Evolutionary conservation across 2,888 invertebrate genomes (phyloP), one percentile per base, ranked within the genome.

Genomic region (Panopea generosa): DNA sequence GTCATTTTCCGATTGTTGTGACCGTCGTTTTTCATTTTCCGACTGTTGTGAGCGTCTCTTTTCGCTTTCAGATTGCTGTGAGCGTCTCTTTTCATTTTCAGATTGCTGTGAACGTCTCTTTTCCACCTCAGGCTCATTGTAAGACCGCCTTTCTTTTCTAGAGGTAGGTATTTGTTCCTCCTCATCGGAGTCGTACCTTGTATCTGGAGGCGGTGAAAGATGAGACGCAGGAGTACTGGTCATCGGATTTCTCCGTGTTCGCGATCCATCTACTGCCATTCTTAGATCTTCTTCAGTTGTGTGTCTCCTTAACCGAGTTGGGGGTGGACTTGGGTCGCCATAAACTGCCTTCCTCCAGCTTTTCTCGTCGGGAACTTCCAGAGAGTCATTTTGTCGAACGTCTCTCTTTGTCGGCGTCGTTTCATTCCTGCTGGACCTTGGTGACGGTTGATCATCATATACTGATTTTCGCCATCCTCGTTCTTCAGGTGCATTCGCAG

Each of bases 331-430:
- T 2, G 84, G 73, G 14, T 89, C 88, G 9, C 88, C 90, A 71
- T 89, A 89, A 11, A 89, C 90, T 2, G 87, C 82, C 55, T 89
- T 85, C 16, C 89, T 77, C 90, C 89, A 89, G 2, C 86, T 83
- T 59, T 82, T 85, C 65, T 90, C 88, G 18, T 82, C 82, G 2
- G 88, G 88, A 4, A 87, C 84, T 33, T 88, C 87, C 49, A 87
- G 62, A 24, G 65, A 72, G n/a, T 87, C 87, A 50, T 84, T 81
- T 38, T 72, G 68, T 47, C 83, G 80, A 47, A 67, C 78, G 43
- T 62, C 84, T 33, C 57, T 72, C 33, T 62, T 83, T 60, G 69
- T 40, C 29, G 26, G 43, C 9, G 50, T 33, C 3, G 61, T 71
- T 43, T 49, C 63, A 16, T 71, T 61, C n/a, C 55, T 60, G 33